Evolutionary conservation across 1,140 invertebrate genomes (phyloP).

Genomic region (Caenorhabditis tropicalis): DNA sequence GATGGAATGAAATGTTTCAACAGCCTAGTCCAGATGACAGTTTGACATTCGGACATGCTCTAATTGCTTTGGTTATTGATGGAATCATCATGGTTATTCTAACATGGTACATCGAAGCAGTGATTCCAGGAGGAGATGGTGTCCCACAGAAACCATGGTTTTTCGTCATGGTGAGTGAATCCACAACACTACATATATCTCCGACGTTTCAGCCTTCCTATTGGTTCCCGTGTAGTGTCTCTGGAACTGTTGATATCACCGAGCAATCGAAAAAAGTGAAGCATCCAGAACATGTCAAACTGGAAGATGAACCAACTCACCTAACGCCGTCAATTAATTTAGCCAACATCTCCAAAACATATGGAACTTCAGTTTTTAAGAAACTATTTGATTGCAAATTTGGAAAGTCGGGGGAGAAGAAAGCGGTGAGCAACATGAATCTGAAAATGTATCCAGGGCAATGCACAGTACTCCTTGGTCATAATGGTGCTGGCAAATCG

Average conservation of each 20-base stretch:
- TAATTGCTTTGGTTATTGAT: conserved; percentile 78
- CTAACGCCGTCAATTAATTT: conserved; percentile 55
- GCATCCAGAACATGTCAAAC: conserved; percentile 35
- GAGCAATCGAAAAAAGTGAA: conserved; percentile 27
- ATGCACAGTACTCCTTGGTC: conserved; percentile 76
- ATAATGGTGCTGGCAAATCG: conserved; percentile 77
- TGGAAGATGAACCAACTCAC: conserved; percentile 58
- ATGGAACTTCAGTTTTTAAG: conserved; percentile 64
- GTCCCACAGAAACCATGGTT: conserved; percentile 65
- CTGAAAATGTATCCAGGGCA: conserved; percentile 78
- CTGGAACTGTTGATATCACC: conserved; percentile 66
- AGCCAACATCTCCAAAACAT: conserved; percentile 59
- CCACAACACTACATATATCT: no score
- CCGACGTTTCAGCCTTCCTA: conserved; percentile 74
- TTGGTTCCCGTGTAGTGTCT: conserved; percentile 80
- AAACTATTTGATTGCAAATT: conserved; percentile 73
- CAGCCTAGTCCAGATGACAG: conserved; percentile 60
- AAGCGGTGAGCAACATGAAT: conserved; percentile 78
- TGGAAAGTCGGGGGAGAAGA: conserved; percentile 75
- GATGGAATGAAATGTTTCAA: conserved; percentile 56
- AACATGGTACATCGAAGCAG: conserved; percentile 78
- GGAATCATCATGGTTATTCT: conserved; percentile 78
- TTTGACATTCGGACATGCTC: conserved; percentile 60
- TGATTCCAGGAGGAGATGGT: conserved; percentile 67
- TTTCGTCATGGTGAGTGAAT: conserved; percentile 57